Evolutionary conservation across 1,140 invertebrate species (phyloP).

Genomic region (Oncopodura yosiiana): DNA sequence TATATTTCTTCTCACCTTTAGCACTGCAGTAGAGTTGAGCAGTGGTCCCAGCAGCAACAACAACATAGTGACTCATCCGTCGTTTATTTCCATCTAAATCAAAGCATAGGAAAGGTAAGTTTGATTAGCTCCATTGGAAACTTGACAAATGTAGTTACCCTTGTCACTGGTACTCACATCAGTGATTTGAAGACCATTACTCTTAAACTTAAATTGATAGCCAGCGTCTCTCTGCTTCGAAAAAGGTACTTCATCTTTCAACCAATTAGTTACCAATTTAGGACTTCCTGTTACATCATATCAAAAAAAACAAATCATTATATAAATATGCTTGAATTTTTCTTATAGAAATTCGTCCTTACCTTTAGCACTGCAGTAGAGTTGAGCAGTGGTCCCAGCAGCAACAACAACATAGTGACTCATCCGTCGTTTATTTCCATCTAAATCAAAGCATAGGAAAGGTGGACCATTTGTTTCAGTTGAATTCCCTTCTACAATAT

Average conservation of each 20-base stretch:
- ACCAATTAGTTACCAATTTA: conserved; percentile 66
- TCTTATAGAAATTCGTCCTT: too few species aligned
- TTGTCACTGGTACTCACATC: conserved; percentile 48
- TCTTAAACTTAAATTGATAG: conserved; percentile 62
- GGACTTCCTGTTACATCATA: conserved; percentile 63
- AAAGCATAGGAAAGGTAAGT: conserved; percentile 23
- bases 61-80: conserved; percentile 25
- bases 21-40: conserved; percentile 26
- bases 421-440: conserved; percentile 19
- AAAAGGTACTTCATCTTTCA: conserved; percentile 63
- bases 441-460: conserved; percentile 30
- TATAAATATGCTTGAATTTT: neutral
- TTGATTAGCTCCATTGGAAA: conserved; percentile 56
- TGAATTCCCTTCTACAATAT: neutral
- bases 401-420: conserved; percentile 19
- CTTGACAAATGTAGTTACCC: conserved; percentile 57
- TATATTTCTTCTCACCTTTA: conserved; percentile 16
- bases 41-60: conserved; percentile 18
- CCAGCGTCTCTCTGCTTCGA: conserved; percentile 66
- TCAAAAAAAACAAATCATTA: conserved; percentile 2
- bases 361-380: conserved; percentile 31
- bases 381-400: conserved; percentile 19
- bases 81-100: conserved; percentile 16
- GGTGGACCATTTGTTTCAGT: neutral
- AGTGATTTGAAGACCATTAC: conserved; percentile 16